Percentiles rank a stretch among this genome's conserved stretches.
Conservation (phyloP, 2,113 vertebrate species). For the Eira barbara region DNA sequence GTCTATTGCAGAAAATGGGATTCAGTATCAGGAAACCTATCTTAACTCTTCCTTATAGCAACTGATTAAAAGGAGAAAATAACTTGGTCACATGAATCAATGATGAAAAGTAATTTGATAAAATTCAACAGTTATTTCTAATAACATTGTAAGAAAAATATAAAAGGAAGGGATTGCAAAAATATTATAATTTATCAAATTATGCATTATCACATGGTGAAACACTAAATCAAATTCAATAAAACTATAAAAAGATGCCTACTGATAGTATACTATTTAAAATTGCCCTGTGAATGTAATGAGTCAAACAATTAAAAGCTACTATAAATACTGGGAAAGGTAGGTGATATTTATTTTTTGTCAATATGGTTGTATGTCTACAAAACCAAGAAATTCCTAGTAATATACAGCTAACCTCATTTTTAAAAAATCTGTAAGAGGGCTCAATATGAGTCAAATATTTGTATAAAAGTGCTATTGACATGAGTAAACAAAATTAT, state of each 20-base stretch:
- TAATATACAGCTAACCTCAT: not conserved
- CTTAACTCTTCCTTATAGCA: not conserved
- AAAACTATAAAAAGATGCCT: not conserved
- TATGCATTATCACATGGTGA: not conserved
- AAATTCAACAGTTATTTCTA: not conserved
- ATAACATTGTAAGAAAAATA: not conserved
- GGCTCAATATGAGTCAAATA: not conserved
- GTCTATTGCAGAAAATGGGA: not conserved
- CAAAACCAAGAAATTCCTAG: not conserved
- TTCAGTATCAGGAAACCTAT: not conserved
- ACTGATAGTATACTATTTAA: not conserved
- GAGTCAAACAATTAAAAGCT: not conserved
- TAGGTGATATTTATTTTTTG: not conserved
- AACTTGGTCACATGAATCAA: not conserved
- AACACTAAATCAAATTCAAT: not conserved
- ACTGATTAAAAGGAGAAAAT: not conserved
- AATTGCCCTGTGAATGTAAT: not conserved
- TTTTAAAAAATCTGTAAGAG: not conserved
- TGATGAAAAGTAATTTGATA: not conserved
- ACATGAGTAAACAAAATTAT: not conserved
- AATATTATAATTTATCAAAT: not conserved
- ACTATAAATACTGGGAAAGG: not conserved
- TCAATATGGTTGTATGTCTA: not conserved
- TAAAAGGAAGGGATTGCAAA: not conserved
- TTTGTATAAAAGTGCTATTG: not conserved